Evolutionary conservation across 1,140 invertebrate genomes (phyloP).

Genomic region (Drosophila sp.): DNA sequence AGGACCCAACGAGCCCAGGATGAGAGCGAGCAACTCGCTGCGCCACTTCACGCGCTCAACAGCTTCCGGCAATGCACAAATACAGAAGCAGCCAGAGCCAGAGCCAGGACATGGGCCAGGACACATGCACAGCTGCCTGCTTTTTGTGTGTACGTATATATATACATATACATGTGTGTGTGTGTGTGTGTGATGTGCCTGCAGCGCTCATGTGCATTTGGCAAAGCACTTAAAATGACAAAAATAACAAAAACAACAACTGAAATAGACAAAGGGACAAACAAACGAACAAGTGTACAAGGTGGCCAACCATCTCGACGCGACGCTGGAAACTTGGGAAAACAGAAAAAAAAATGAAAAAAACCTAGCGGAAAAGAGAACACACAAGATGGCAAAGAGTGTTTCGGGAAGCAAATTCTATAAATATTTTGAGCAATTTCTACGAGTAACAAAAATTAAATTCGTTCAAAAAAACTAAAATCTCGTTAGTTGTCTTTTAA

Average conservation of each 20-base stretch:
- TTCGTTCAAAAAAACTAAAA: too few relatives aligned
- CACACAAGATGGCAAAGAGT: not conserved
- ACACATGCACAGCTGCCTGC: slow-evolving; percentile 25
- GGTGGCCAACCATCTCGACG: slow-evolving; percentile 16
- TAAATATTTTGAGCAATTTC: not conserved
- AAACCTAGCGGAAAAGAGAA: not conserved
- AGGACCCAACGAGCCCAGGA: not conserved
- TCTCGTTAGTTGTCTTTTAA: too few relatives aligned
- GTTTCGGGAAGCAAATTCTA: not conserved
- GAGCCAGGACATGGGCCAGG: slow-evolving; percentile 22
- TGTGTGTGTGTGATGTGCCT: slow-evolving; percentile 42
- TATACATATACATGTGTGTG: slow-evolving; percentile 26
- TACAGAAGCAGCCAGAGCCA: slow-evolving; percentile 5
- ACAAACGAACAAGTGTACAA: slow-evolving; percentile 33
- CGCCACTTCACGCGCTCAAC: slow-evolving; percentile 54
- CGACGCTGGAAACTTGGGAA: not conserved
- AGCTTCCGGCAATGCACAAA: slow-evolving; percentile 48
- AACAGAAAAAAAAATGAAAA: not conserved
- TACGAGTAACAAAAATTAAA: too few relatives aligned
- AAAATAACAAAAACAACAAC: slow-evolving; percentile 52
- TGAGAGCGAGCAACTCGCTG: not conserved
- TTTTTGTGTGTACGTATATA: slow-evolving; percentile 29
- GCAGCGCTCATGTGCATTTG: slow-evolving; percentile 65
- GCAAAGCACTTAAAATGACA: slow-evolving; percentile 68
- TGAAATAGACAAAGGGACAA: slow-evolving; percentile 36